Evolutionary conservation across 1,140 invertebrate species (phyloP), one percentile per base, ranked within the genome.

Genomic region (Caerostris extrusa): DNA sequence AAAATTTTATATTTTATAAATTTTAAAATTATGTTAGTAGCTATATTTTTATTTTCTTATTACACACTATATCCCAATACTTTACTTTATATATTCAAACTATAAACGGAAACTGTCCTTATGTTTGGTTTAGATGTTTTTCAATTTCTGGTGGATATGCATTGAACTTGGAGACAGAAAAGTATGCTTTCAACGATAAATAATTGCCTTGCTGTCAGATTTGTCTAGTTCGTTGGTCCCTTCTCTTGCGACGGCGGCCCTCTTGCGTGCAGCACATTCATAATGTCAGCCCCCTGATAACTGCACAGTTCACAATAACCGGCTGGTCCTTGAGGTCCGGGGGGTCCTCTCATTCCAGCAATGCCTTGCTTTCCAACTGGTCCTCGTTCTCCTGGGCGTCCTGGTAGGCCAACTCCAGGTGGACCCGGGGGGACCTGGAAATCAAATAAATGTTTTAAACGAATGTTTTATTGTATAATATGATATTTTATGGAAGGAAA

Each of bases 331-430:
- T 94, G 90, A 8, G 95, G 95, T 57, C 94, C 94, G 2, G 88
- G 61, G 3, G 94, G 81, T n/a, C 94, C 94, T 83, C 94, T 56
- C 8, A 86, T 86, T 61, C 94, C 94, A 5, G 92, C 12, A n/a
- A 93, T 94, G 60, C 97, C 97, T 96, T 97, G 96, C 96, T 96
- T 96, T 85, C 97, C 97, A 10, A 97, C 95, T 95, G 97, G 97
- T 34, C 97, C 97, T 95, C 97, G 96, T 86, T 97, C 96, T 19
- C 97, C 97, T 67, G 96, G 96, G 95, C 97, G 96, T 7, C 97
- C 97, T 5, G 96, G 96, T 34, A 96, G 95, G 88, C 97, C 97
- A 57, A 97, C 95, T 8, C 97, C 97, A 69, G 97, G 96, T 86
- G 97, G 96, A 53, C 97, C 97, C 86, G 96, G 96, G 34, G 64